Evolutionary conservation across 2,888 invertebrate species (phyloP).

Genomic region (Yponomeuta malinellus): DNA sequence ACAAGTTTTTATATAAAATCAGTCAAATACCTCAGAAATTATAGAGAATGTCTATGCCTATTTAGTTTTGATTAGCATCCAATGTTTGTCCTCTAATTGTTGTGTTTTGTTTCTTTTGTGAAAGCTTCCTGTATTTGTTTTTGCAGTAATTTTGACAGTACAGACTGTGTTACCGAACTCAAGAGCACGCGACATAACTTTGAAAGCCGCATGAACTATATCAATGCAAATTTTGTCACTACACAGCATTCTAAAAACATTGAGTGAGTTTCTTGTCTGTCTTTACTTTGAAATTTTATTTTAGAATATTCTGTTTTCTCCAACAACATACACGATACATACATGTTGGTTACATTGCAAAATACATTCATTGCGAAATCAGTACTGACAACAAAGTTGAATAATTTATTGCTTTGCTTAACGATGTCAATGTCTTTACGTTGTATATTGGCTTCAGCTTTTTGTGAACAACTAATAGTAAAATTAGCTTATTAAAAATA

Average conservation of each 20-base stretch:
- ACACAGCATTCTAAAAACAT: slow-evolving; percentile 50
- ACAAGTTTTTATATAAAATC: too few relatives aligned
- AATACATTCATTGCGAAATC: neutral
- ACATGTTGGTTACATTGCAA: neutral
- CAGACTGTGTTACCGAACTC: slow-evolving; percentile 67
- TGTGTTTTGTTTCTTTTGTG: neutral
- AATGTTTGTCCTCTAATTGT: neutral
- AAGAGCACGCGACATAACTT: slow-evolving; percentile 67
- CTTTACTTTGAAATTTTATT: slow-evolving; percentile 13
- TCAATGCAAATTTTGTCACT: slow-evolving; percentile 64
- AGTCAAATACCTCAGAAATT: too few relatives aligned
- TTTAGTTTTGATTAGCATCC: neutral
- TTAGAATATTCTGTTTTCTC: neutral
- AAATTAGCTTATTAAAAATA: too few relatives aligned
- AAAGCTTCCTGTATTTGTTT: slow-evolving; percentile 63
- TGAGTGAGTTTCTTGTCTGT: slow-evolving; percentile 51
- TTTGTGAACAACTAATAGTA: neutral
- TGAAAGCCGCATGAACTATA: slow-evolving; percentile 70
- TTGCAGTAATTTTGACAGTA: slow-evolving; percentile 74
- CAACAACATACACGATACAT: slow-evolving; percentile 10
- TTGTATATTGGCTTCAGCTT: neutral
- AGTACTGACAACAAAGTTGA: neutral
- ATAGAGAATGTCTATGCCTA: too few relatives aligned
- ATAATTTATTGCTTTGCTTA: neutral
- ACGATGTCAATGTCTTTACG: neutral